Evolutionary conservation across 53 echinoderm and acorn worm species (phyloP).

Genomic region (Stichopus horrens): DNA sequence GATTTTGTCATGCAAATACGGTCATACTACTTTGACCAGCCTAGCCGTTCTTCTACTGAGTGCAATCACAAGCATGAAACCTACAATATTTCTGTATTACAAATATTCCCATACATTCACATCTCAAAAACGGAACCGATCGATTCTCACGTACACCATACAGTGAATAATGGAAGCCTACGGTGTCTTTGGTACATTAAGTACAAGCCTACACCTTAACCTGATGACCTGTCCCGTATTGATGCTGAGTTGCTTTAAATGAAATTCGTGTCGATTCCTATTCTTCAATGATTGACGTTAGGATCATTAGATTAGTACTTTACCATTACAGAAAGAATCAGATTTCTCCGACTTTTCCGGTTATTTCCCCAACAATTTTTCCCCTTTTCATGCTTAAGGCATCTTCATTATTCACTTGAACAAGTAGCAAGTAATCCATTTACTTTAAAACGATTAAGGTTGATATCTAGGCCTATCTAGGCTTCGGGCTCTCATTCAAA

Average conservation of each 20-base stretch:
- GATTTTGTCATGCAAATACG: too few species aligned
- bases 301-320: background rate
- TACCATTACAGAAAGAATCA: background rate
- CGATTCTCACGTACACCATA: too few species aligned
- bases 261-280: background rate
- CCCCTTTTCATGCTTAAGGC: background rate
- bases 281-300: background rate
- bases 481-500: background rate
- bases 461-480: background rate
- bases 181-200: background rate
- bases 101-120: too few species aligned
- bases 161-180: background rate
- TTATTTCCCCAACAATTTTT: background rate
- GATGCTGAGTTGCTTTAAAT: background rate
- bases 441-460: background rate
- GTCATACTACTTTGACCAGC: too few species aligned
- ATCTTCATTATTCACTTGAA: background rate
- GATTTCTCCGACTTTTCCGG: background rate
- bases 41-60: too few species aligned
- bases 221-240: background rate
- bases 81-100: too few species aligned
- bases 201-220: background rate
- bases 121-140: too few species aligned
- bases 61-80: too few species aligned
- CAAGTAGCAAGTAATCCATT: background rate